Evolutionary conservation across 2,797 vertebrate species (phyloP).

Genomic region (Onychomys arenicola): DNA sequence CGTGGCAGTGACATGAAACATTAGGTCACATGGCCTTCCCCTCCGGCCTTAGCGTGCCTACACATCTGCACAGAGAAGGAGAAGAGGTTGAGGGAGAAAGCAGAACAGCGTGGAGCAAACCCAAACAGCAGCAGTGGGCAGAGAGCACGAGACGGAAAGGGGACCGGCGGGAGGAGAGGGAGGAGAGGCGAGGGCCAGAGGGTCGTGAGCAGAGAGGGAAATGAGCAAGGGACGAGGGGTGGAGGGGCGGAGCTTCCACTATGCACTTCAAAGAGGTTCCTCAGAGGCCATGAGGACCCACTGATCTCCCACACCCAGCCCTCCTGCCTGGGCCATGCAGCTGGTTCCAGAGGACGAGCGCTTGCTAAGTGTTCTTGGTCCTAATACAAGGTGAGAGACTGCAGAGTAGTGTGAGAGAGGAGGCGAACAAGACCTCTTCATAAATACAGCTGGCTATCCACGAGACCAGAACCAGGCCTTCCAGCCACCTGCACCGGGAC

Average conservation of each 20-base stretch:
- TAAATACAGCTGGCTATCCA: conserved; percentile 85
- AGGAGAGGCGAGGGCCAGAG: background rate
- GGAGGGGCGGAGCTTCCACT: conserved; percentile 84
- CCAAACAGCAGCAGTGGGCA: conserved; percentile 86
- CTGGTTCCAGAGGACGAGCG: background rate
- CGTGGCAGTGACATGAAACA: conserved; percentile 99
- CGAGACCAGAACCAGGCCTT: conserved; percentile 89
- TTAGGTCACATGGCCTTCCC: conserved; percentile 99
- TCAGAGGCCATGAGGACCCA: background rate
- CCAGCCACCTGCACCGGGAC: conserved; percentile 86
- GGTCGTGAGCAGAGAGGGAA: conserved; percentile 68
- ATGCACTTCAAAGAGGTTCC: conserved; percentile 91
- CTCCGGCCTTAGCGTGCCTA: conserved; percentile 99
- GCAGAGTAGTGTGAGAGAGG: background rate
- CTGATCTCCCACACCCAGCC: background rate
- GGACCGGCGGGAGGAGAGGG: background rate
- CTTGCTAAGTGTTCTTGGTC: background rate
- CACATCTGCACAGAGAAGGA: conserved; percentile 97
- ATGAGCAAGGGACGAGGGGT: background rate
- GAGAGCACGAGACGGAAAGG: conserved; percentile 79
- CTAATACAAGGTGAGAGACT: background rate
- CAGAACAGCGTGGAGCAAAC: conserved; percentile 87
- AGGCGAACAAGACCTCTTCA: conserved; percentile 68
- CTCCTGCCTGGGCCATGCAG: background rate
- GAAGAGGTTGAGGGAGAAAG: conserved; percentile 92